Percentiles rank a stretch among this genome's conserved stretches.
phyloP scores from a whole-genome alignment of 2,888 invertebrate species.

The Thymelicus acteon region DNA sequence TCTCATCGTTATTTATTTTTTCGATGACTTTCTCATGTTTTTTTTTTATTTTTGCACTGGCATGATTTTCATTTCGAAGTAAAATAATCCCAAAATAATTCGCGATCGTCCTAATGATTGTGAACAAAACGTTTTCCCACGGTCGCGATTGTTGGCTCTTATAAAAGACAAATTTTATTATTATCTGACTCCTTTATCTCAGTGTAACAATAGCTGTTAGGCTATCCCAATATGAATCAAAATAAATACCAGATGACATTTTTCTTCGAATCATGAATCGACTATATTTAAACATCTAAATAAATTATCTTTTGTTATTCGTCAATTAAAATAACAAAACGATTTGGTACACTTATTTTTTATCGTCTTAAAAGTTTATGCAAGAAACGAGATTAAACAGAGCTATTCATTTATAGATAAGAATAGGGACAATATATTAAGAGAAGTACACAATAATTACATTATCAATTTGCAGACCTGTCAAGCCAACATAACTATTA shows the following conservation, averaged over 20 bases:
- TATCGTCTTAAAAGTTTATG: background rate
- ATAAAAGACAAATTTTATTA: background rate
- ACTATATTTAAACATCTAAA: slow-evolving; percentile 1
- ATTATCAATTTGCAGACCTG: background rate
- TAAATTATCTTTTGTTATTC: background rate
- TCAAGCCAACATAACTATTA: background rate
- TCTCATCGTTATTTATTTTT: too few species aligned
- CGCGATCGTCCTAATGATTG: too few species aligned
- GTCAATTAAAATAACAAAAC: slow-evolving; percentile 5
- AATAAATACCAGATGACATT: background rate
- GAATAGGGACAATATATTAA: slow-evolving; percentile 9
- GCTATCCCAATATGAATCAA: background rate
- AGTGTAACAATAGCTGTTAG: background rate
- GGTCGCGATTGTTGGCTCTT: background rate
- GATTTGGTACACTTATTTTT: background rate
- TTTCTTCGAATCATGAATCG: slow-evolving; percentile 2
- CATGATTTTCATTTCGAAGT: too few species aligned
- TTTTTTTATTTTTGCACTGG: too few species aligned
- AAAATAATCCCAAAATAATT: too few species aligned
- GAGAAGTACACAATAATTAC: slow-evolving; percentile 1
- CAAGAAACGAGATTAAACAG: background rate
- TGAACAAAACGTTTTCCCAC: background rate
- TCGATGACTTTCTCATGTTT: too few species aligned
- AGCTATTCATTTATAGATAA: slow-evolving; percentile 10
- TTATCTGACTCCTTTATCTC: background rate